Evolutionary conservation across 2,888 invertebrate species (phyloP).

Genomic region (Idaea aversata): DNA sequence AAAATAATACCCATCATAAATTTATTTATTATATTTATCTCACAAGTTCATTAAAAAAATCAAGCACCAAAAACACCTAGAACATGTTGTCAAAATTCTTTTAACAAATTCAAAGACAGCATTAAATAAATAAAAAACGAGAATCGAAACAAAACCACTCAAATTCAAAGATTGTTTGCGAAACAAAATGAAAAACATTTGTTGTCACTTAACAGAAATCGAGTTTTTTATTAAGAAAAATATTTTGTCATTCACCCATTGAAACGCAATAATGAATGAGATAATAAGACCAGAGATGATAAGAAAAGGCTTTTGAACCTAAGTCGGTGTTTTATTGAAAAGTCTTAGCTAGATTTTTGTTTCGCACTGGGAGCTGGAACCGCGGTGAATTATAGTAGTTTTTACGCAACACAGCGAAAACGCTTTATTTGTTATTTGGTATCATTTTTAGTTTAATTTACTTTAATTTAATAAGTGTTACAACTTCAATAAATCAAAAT

Average conservation of each 20-base stretch:
- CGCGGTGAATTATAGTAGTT: slow-evolving; percentile 4
- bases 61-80: neutral
- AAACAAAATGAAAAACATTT: slow-evolving; percentile 1
- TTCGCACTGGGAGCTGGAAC: slow-evolving; percentile 19
- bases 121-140: neutral
- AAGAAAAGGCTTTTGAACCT: slow-evolving; percentile 29
- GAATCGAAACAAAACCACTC: neutral
- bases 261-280: slow-evolving; percentile 29
- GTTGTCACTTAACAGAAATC: neutral
- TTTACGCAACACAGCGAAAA: neutral
- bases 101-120: neutral
- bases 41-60: neutral
- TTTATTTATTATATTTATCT: no score
- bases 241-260: slow-evolving; percentile 11
- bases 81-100: neutral
- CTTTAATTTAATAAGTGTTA: no score
- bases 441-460: no score
- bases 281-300: slow-evolving; percentile 31
- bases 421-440: no score
- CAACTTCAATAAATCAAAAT: no score
- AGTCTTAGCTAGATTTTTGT: slow-evolving; percentile 19
- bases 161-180: slow-evolving; percentile 1
- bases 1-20: no score
- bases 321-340: slow-evolving; percentile 31
- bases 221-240: neutral